Evolutionary conservation across 2,888 invertebrate genomes (phyloP), one percentile per base, ranked within the genome.

Genomic region (Tricholauxania praeusta): DNA sequence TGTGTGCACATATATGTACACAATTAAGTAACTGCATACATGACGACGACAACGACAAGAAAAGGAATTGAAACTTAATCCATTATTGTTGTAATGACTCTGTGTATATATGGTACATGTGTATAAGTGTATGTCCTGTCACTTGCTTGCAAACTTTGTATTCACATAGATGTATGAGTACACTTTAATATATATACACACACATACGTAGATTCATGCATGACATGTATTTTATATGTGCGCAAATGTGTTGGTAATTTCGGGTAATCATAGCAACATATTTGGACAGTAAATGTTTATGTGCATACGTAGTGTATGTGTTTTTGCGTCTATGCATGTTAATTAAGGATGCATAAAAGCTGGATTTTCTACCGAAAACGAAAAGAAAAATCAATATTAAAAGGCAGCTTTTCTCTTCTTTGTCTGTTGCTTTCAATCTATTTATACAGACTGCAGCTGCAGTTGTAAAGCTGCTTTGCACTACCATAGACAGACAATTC

Each of bases 61-160:
- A 19, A 12, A 64, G 57, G 39, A 65, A 74, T 72, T 59, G 57
- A 66, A 71, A 63, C 60, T 71, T 63, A 71, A 74, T 82, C 82
- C 82, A 82, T 82, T 82, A 82, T 82, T 82, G 69, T 81, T 80
- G 74, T 72, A 72, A 68, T 72, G 66, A 52, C 19, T 39, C 51
- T 49, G 52, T 19, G 39, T 47, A 47, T 32, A n/a, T 39, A 32
- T 32, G 32, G 7, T 32, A 39, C 39, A 39, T 39, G 10, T 10
- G 22, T 1, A n/a, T 57, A 48, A 49, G 19, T 14, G 28, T n/a
- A 39, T 60, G 69, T 49, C 28, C 51, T 59, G 53, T 49, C 57
- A 65, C 63, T 51, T 60, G 47, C 64, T 47, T 59, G 59, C 53
- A 6, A 39, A 39, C 12, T 53, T 28, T 32, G 19, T 14, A 32